These are phyloP conservation scores for Anguilla megastoma DNA, from an alignment of 2,797 vertebrate species.

Conservation along the genomic window DNA sequence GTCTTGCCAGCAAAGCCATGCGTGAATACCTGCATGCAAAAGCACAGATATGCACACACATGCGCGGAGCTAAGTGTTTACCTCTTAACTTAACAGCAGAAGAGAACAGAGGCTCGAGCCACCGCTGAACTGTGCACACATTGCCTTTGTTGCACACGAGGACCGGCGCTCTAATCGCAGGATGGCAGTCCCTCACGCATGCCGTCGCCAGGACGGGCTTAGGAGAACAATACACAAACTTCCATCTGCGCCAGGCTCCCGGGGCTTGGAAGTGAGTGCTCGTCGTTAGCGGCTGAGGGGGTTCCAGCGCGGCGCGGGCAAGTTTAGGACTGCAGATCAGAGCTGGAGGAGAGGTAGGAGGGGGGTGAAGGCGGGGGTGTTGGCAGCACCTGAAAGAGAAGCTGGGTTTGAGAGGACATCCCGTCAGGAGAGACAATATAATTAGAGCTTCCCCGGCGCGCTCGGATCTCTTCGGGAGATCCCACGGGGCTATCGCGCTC, in stretches of 20 bases:
- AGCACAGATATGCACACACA: constrained; percentile 13
- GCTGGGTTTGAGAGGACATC: background rate
- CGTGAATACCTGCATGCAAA: too few species aligned
- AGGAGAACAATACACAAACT: constrained; percentile 51
- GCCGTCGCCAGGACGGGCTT: constrained; percentile 55
- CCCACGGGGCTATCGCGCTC: background rate
- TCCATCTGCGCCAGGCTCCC: constrained; percentile 61
- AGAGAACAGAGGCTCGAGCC: background rate
- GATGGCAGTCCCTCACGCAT: constrained; percentile 50
- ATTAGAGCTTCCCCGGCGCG: background rate
- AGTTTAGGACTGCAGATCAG: constrained; percentile 57
- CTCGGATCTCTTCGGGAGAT: background rate
- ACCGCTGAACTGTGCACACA: background rate
- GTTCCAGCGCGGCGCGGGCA: background rate
- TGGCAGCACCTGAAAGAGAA: background rate
- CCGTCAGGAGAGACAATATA: background rate
- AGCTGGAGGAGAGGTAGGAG: constrained; percentile 45
- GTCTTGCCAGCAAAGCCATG: too few species aligned
- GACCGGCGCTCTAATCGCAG: constrained; percentile 43
- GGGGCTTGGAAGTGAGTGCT: constrained; percentile 65
- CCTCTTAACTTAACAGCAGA: background rate
- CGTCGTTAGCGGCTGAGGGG: constrained; percentile 65
- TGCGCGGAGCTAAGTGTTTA: background rate
- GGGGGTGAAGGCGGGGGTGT: background rate
- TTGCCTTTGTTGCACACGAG: background rate